These are phyloP conservation scores for Halcyon leucocephala DNA, from an alignment of 2,797 vertebrate species.

Conservation along the genomic window DNA sequence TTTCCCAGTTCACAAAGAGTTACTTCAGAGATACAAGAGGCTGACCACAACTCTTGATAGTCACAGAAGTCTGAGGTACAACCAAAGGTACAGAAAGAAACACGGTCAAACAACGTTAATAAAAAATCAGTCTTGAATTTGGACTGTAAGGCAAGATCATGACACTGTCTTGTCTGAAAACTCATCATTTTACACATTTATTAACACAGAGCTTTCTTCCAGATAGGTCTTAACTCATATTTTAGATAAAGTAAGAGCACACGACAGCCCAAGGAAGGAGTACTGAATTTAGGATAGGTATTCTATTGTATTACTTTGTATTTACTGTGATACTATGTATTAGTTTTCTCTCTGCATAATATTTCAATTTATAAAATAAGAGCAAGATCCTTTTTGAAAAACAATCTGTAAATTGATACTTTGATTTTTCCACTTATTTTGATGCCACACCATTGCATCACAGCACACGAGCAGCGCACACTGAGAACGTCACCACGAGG, in stretches of 20 bases:
- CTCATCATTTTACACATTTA: not conserved
- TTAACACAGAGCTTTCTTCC: not conserved
- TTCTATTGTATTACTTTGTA: not conserved
- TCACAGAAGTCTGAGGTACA: not conserved
- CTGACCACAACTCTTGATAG: not conserved
- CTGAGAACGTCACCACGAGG: not conserved
- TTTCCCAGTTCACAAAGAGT: not conserved
- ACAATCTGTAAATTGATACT: not conserved
- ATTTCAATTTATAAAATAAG: not conserved
- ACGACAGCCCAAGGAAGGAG: not conserved
- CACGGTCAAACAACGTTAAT: not conserved
- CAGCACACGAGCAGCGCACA: not conserved
- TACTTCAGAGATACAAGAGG: not conserved
- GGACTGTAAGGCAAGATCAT: not conserved
- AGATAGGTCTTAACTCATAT: not conserved
- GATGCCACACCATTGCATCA: not conserved
- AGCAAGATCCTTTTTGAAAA: not conserved
- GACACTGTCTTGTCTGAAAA: not conserved
- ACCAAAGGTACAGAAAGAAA: not conserved
- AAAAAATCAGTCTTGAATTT: not conserved
- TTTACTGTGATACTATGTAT: not conserved
- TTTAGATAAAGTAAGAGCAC: not conserved
- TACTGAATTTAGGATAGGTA: not conserved
- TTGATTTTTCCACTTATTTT: not conserved
- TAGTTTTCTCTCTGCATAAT: not conserved